phyloP scores from a whole-genome alignment of 2,113 vertebrate genomes.

The Zapus hudsonius region DNA sequence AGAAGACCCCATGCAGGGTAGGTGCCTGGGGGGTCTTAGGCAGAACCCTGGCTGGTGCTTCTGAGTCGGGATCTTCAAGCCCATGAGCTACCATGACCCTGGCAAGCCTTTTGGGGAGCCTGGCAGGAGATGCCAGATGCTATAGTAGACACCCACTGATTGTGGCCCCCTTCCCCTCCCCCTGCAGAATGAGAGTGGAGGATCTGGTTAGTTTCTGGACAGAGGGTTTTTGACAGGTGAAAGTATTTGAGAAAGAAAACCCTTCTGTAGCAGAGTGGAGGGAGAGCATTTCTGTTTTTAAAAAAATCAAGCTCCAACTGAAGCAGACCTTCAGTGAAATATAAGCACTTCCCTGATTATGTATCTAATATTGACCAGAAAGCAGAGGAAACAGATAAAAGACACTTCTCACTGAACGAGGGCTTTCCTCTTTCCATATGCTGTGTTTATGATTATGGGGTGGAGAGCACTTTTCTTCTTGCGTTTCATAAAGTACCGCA shows the following conservation, averaged over 20 bases:
- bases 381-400: slow-evolving; percentile 70
- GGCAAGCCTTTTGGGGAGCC: neutral
- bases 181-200: neutral
- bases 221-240: slow-evolving; percentile 75
- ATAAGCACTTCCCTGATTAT: slow-evolving; percentile 76
- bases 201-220: slow-evolving; percentile 71
- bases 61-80: neutral
- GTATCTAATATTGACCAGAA: slow-evolving; percentile 77
- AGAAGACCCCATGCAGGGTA: neutral
- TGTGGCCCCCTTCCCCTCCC: neutral
- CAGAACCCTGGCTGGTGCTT: neutral
- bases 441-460: slow-evolving; percentile 86
- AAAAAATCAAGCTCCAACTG: slow-evolving; percentile 60
- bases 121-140: neutral
- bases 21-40: neutral
- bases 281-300: slow-evolving; percentile 51
- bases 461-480: slow-evolving; percentile 85
- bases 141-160: accelerated
- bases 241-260: slow-evolving; percentile 76
- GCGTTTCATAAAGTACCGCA: slow-evolving; percentile 84
- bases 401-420: slow-evolving; percentile 67
- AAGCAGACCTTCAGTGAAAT: slow-evolving; percentile 57
- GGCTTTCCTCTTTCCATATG: slow-evolving; percentile 79
- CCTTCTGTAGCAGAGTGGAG: slow-evolving; percentile 47
- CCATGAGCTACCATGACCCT: neutral